Evolutionary conservation across 2,888 invertebrate species (phyloP), one percentile per base, ranked within the genome.

Genomic region (Uropetala carovei): DNA sequence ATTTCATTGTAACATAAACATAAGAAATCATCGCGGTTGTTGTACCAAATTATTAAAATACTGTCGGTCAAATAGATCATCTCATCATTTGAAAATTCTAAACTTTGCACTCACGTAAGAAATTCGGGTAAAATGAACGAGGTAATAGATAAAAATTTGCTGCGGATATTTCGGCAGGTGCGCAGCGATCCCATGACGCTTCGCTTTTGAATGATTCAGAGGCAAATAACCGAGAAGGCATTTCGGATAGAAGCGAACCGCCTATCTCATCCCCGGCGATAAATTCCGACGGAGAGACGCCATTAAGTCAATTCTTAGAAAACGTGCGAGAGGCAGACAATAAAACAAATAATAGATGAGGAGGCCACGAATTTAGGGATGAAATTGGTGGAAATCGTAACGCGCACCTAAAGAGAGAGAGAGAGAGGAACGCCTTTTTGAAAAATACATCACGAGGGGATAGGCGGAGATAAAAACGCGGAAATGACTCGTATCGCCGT

Each of bases 301-400:
- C 64, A 89, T 89, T 89, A 89, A 89, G 89, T 89, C 89, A 89
- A 89, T 89, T 64, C 89, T 68, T 89, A 43, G 89, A 89, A 89
- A 89, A 43, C 60, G n/a, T 89, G 64, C 43, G 64, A 60, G 60
- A n/a, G 60, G 27, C 59, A 18, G 89, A 89, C 89, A 89, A 89
- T 89, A 89, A 89, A 89, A 64, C 64, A 68, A 89, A 89, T 89
- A 89, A 89, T 89, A 89, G 64, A 89, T 89, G 89, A 89, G 64
- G 64, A 64, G 22, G 27, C 59, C n/a, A 64, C 64, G 64, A 60
- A 60, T 86, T 86, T 86, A 60, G 86, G 30, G 30, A 60, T 86
- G 86, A 60, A 89, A 89, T 89, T 43, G 89, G 43, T 9, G 64
- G 18, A 8, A 89, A 64, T 89, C 64, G 64, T 60, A 89, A 14